Percentiles rank a stretch among this genome's conserved stretches.
Conservation (phyloP, 92 coral and sea anemone species). For the Actinostola sp. region DNA sequence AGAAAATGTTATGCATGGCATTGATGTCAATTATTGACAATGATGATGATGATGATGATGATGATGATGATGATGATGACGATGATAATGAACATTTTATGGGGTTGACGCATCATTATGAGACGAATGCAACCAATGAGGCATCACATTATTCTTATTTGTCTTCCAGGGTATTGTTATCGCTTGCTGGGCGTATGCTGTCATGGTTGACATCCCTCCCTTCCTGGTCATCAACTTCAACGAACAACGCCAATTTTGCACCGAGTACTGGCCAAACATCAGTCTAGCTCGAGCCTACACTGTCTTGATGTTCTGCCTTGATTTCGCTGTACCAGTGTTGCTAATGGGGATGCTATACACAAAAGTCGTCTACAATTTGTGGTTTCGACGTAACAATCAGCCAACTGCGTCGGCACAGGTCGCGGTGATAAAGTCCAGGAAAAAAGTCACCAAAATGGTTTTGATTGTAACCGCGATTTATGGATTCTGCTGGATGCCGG, state of each 20-base stretch:
- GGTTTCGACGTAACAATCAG: constrained; percentile 25
- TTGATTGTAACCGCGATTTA: constrained; percentile 45
- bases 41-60: not conserved
- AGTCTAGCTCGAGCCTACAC: constrained; percentile 33
- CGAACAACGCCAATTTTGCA: constrained; percentile 39
- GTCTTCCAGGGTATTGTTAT: constrained; percentile 18
- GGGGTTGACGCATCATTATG: not conserved
- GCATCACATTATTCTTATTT: not conserved
- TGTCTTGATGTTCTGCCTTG: constrained; percentile 33
- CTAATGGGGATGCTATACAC: constrained; percentile 32
- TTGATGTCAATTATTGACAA: not conserved
- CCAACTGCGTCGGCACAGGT: constrained; percentile 8
- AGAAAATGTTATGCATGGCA: not conserved
- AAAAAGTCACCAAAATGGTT: constrained; percentile 46
- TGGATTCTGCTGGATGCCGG: constrained; percentile 48
- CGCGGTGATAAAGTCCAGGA: constrained; percentile 33
- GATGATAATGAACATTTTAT: not conserved
- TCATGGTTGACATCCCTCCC: constrained; percentile 43
- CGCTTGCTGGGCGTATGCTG: constrained; percentile 45
- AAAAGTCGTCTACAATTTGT: constrained; percentile 27
- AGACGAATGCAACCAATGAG: not conserved
- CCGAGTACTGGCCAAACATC: constrained; percentile 46
- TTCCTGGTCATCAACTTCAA: constrained; percentile 47
- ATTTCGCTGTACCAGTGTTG: constrained; percentile 39
- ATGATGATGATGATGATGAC: too few relatives aligned